Evolutionary conservation across 2,113 vertebrate species (phyloP).

Genomic region (Microcebus tavaratra): DNA sequence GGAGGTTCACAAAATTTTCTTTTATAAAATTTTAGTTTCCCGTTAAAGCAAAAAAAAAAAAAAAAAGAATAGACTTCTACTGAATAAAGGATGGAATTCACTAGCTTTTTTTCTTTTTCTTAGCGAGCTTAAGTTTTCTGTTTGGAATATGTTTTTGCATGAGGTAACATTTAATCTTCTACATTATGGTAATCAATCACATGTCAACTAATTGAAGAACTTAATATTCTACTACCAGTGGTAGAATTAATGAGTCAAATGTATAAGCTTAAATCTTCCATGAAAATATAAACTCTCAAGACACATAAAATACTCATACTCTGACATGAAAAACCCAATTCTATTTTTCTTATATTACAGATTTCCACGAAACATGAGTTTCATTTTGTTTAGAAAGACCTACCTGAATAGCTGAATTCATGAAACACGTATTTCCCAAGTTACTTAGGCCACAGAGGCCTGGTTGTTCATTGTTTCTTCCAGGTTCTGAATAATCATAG

Average conservation of each 20-base stretch:
- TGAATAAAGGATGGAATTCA: background rate
- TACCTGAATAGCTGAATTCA: conserved; percentile 99
- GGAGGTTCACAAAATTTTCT: background rate
- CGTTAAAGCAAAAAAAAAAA: background rate
- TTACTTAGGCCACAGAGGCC: conserved; percentile 98
- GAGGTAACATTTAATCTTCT: background rate
- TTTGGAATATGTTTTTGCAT: conserved; percentile 8
- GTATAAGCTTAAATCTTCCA: background rate
- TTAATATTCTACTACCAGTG: background rate
- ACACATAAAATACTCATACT: background rate
- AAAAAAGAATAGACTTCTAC: background rate
- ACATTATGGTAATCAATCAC: background rate
- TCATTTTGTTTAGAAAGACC: conserved; percentile 70
- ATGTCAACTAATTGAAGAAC: background rate
- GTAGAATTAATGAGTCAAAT: background rate
- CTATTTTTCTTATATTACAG: background rate
- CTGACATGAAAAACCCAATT: conserved; percentile 28
- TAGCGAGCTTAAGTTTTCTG: background rate
- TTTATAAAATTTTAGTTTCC: conserved; percentile 36
- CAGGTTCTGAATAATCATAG: conserved; percentile 96
- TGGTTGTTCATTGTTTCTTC: conserved; percentile 93
- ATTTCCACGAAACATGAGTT: conserved; percentile 47
- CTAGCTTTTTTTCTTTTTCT: background rate
- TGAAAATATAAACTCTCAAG: conserved; percentile 37
- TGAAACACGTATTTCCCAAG: conserved; percentile 99